phyloP scores from a whole-genome alignment of 1,140 invertebrate species.

The Bombus waltoni region DNA sequence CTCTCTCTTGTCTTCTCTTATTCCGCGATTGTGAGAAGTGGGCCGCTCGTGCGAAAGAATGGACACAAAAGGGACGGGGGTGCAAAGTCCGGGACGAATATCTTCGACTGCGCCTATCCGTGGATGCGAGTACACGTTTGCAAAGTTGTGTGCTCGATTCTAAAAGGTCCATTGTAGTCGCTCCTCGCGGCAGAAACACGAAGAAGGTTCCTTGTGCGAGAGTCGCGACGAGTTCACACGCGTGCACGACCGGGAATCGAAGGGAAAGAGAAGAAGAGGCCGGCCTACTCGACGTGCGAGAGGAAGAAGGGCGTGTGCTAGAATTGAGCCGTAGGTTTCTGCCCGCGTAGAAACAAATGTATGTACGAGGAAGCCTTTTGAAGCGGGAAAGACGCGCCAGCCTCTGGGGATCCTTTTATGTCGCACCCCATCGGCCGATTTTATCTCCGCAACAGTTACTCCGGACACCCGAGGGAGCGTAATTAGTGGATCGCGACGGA shows the following conservation, averaged over 20 bases:
- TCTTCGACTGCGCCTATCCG: background rate
- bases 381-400: constrained; percentile 11
- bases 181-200: background rate
- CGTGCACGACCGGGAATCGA: background rate
- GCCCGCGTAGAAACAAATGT: constrained; percentile 15
- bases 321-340: background rate
- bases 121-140: background rate
- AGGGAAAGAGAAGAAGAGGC: background rate
- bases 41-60: constrained; percentile 50
- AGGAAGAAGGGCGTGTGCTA: constrained; percentile 15
- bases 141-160: background rate
- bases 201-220: background rate
- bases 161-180: background rate
- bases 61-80: constrained; percentile 36
- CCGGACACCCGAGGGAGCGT: background rate
- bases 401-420: constrained; percentile 4
- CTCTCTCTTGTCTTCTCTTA: background rate
- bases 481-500: constrained; percentile 42
- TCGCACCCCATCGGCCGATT: constrained; percentile 24
- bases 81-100: background rate
- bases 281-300: background rate
- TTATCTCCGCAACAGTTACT: constrained; percentile 44
- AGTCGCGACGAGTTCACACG: too few species aligned
- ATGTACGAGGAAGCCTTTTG: constrained; percentile 28
- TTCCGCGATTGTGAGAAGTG: background rate